Percentiles rank a stretch among this genome's conserved stretches.
Evolutionary conservation across 2,888 invertebrate species (phyloP).

Genomic region (Orthosia cruda): DNA sequence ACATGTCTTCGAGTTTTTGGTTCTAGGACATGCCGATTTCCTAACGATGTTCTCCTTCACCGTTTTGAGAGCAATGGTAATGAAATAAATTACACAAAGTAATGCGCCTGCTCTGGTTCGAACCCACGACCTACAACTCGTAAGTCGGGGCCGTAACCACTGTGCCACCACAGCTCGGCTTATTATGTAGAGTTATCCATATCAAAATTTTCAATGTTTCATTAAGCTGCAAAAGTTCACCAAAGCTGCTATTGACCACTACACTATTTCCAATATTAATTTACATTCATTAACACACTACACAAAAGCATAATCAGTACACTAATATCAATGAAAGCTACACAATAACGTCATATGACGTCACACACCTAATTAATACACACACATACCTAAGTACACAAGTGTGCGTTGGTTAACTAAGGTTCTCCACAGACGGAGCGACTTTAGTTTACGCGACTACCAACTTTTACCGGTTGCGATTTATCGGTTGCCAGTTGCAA

Average conservation of each 20-base stretch:
- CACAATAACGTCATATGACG: background rate
- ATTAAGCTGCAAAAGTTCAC: background rate
- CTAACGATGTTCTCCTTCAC: too few relatives aligned
- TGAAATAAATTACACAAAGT: too few relatives aligned
- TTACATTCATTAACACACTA: background rate
- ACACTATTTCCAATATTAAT: background rate
- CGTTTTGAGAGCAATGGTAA: too few relatives aligned
- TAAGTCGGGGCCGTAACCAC: too few relatives aligned
- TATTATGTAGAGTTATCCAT: background rate
- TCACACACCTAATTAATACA: constrained; percentile 25
- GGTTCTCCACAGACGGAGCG: background rate
- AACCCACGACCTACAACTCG: too few relatives aligned
- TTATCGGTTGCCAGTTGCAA: background rate
- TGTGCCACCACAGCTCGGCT: too few relatives aligned
- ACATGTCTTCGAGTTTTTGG: too few relatives aligned
- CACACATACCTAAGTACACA: background rate
- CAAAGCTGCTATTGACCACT: background rate
- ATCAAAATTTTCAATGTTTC: background rate
- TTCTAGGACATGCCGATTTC: too few relatives aligned
- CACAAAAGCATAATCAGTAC: background rate
- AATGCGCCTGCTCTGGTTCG: too few relatives aligned
- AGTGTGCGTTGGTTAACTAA: constrained; percentile 7
- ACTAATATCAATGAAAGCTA: constrained; percentile 16
- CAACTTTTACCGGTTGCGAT: background rate
- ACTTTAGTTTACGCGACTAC: background rate